Conservation (phyloP, 2,888 invertebrate genomes). For the Pyrochroa serraticornis region DNA sequence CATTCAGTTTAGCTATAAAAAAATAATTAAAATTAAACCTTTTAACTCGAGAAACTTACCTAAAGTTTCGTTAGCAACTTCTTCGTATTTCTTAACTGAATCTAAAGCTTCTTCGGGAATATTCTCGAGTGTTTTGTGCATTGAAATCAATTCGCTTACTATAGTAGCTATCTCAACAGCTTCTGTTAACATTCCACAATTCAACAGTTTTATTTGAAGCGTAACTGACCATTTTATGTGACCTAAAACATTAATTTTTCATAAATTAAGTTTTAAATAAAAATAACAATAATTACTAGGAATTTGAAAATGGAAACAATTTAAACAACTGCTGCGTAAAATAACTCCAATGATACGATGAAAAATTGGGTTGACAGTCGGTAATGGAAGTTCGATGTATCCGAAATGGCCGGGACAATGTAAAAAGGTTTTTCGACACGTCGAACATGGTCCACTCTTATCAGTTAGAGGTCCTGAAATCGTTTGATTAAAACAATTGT, state of each 20-base stretch:
- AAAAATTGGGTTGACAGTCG: constrained; percentile 91
- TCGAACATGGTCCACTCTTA: constrained; percentile 74
- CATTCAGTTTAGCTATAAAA: constrained; percentile 5
- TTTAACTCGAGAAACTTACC: constrained; percentile 20
- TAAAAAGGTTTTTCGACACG: constrained; percentile 72
- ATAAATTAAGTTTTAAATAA: neutral
- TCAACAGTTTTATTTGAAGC: constrained; percentile 73
- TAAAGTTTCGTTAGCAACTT: constrained; percentile 33
- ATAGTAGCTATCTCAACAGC: constrained; percentile 66
- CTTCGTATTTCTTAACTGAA: constrained; percentile 47
- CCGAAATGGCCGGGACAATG: constrained; percentile 94
- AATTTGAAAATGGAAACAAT: constrained; percentile 73
- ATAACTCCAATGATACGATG: constrained; percentile 73
- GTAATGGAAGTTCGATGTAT: constrained; percentile 87
- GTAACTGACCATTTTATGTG: constrained; percentile 57
- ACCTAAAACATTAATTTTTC: constrained; percentile 45
- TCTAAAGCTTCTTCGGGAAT: constrained; percentile 41
- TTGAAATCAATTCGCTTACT: constrained; percentile 39
- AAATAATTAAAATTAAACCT: too few relatives aligned
- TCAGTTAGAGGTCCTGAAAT: constrained; percentile 65
- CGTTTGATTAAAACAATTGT: constrained; percentile 2
- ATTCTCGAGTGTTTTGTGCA: constrained; percentile 41
- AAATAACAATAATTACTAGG: constrained; percentile 56
- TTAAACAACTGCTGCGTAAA: constrained; percentile 72
- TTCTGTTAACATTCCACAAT: constrained; percentile 75